Base-by-base conservation (phyloP, 92 coral and sea anemone species). In the Blastomussa wellsi region DNA sequence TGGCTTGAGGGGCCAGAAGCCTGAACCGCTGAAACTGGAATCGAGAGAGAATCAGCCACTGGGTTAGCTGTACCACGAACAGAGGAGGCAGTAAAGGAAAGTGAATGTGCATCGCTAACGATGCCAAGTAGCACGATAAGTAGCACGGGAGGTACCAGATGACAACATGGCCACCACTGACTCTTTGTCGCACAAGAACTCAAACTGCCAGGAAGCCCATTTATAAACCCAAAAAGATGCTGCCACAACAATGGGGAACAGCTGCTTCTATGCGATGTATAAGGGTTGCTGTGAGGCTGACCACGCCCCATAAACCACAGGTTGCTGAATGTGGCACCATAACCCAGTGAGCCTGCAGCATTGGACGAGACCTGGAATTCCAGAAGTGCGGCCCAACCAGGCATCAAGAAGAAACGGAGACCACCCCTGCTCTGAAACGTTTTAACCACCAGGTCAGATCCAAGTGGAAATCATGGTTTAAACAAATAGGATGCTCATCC, bases 231-330 rank as follows among this genome's bases (percentile, higher is more conserved):
- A 86, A 14, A 79, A 51, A 49, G 73, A 44, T 10, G 86, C 89
- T 29, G 89, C 89, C 12, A 90, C 80, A 32, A 88, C 79, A 38
- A 88, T 77, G 2, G 85, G 91, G 57, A 84, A 88, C 35, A 88
- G 70, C 68, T 88, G 88, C 42, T 79, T 77, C 78, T 80, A 84
- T 33, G 64, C 86, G 35, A 80, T 79, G 67, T 64, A 79, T 71
- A 79, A 49, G 26, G 79, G 78, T 28, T 11, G 36, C 38, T 79
- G 86, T 16, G 49, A 37, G 4, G 79, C n/a, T 1, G 28, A 82
- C 92, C 92, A 89, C 28, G 52, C 39, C 13, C 85, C 85, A 74
- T 33, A 49, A 73, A 89, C 92, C 92, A 89, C 62, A 84, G 75
- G 10, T 22, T 42, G 38, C 51, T 72, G 59, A 57, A 69, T 12